phyloP scores from a whole-genome alignment of 2,113 vertebrate species.

The Epinephelus lanceolatus region DNA sequence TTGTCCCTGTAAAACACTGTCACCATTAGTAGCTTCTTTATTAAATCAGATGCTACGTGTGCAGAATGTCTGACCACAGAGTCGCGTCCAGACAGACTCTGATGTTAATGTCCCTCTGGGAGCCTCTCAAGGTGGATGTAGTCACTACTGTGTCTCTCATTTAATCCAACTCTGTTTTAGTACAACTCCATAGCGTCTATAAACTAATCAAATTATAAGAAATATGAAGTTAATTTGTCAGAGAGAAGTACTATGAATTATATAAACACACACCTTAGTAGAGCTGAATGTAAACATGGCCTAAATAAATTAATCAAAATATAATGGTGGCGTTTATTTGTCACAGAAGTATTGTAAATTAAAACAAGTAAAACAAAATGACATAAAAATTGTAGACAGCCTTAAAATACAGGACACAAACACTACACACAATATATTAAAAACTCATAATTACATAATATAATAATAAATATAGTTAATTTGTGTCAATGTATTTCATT shows the following conservation, averaged over 20 bases:
- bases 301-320: too few species aligned
- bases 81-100: slow-evolving; percentile 13
- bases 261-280: neutral
- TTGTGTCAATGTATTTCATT: neutral
- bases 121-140: slow-evolving; percentile 45
- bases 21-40: slow-evolving; percentile 59
- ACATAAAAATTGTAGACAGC: too few species aligned
- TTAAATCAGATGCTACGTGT: slow-evolving; percentile 64
- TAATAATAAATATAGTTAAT: too few species aligned
- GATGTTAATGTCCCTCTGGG: slow-evolving; percentile 34
- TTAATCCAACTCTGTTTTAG: neutral
- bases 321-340: too few species aligned
- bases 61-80: slow-evolving; percentile 33
- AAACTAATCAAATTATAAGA: neutral
- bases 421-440: too few species aligned
- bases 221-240: neutral
- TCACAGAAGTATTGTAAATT: too few species aligned
- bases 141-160: slow-evolving; percentile 16
- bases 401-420: too few species aligned
- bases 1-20: slow-evolving; percentile 52
- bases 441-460: too few species aligned
- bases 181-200: neutral
- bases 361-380: too few species aligned
- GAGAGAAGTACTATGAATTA: neutral
- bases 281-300: too few species aligned